Percentiles rank a stretch among this genome's conserved stretches.
Evolutionary conservation across 2,888 invertebrate genomes (phyloP).

Genomic region (Rugalucina vietnamica): DNA sequence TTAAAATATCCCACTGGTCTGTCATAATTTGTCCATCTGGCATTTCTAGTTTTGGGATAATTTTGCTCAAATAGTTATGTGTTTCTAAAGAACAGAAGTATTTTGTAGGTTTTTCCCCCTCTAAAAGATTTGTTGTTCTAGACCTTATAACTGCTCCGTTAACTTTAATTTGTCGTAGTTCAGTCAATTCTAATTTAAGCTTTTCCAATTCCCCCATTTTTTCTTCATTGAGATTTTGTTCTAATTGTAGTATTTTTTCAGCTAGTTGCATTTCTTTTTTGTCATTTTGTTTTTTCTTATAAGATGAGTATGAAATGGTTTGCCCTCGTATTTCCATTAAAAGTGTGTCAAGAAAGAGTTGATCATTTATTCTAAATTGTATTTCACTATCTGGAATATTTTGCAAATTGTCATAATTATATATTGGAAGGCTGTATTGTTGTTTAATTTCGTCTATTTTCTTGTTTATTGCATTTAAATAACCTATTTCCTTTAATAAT

Average conservation of each 20-base stretch:
- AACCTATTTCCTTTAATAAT: not conserved
- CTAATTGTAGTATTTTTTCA: not conserved
- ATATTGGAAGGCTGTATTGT: slow-evolving; percentile 5
- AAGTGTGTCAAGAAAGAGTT: slow-evolving; percentile 26
- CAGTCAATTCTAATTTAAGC: not conserved
- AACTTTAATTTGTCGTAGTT: not conserved
- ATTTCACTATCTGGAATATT: slow-evolving; percentile 8
- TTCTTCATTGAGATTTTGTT: not conserved
- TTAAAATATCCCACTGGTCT: not conserved
- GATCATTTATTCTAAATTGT: slow-evolving; percentile 24
- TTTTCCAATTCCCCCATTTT: not conserved
- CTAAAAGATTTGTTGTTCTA: not conserved
- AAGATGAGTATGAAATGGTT: slow-evolving; percentile 14
- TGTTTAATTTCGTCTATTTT: slow-evolving; percentile 21
- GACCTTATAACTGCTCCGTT: not conserved
- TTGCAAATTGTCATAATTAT: not conserved
- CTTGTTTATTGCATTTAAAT: slow-evolving; percentile 7
- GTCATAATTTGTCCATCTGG: not conserved
- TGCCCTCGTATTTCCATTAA: slow-evolving; percentile 25
- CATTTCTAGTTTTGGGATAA: not conserved
- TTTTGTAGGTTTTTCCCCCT: slow-evolving; percentile 1
- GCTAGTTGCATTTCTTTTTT: not conserved
- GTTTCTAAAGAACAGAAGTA: not conserved
- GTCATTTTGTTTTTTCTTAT: slow-evolving; percentile 14
- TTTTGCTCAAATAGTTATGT: not conserved